phyloP scores from a whole-genome alignment of 1,140 invertebrate species.

The Brevipalpus yothersi region DNA sequence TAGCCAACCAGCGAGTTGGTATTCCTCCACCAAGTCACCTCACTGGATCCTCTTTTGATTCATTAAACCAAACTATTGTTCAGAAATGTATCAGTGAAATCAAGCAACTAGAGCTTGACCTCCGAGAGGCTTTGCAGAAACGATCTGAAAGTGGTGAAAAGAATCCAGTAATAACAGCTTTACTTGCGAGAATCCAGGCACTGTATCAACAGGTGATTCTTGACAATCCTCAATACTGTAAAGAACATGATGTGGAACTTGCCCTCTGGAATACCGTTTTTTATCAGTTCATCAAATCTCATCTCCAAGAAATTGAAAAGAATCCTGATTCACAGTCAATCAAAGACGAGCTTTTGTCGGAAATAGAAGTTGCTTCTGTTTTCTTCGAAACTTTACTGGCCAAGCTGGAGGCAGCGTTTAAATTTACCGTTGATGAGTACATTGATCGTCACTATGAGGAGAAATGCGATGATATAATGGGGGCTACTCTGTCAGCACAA shows the following conservation, averaged over 20 bases:
- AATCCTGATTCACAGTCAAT: neutral
- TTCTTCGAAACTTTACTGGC: conserved; percentile 52
- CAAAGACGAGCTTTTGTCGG: conserved; percentile 36
- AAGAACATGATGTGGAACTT: conserved; percentile 63
- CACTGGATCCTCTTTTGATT: neutral
- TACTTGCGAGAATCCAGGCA: conserved; percentile 31
- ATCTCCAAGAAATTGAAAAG: conserved; percentile 36
- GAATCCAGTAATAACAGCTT: neutral
- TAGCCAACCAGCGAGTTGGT: neutral
- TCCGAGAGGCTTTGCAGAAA: neutral
- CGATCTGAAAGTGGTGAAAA: neutral
- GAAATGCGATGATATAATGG: conserved; percentile 28
- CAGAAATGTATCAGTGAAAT: neutral
- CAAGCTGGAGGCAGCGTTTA: conserved; percentile 41
- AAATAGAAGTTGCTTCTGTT: conserved; percentile 42
- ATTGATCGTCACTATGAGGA: conserved; percentile 23
- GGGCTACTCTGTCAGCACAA: conserved; percentile 56
- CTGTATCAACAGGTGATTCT: conserved; percentile 44
- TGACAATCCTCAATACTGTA: conserved; percentile 61
- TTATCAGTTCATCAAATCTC: conserved; percentile 64
- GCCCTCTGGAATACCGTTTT: conserved; percentile 72
- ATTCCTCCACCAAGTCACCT: neutral
- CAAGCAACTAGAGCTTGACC: neutral
- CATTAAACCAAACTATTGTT: neutral
- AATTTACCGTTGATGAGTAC: conserved; percentile 35